Percentiles rank a stretch among this genome's conserved stretches.
Evolutionary conservation across 2,888 invertebrate species (phyloP).

Genomic region (Lymantria dispar): DNA sequence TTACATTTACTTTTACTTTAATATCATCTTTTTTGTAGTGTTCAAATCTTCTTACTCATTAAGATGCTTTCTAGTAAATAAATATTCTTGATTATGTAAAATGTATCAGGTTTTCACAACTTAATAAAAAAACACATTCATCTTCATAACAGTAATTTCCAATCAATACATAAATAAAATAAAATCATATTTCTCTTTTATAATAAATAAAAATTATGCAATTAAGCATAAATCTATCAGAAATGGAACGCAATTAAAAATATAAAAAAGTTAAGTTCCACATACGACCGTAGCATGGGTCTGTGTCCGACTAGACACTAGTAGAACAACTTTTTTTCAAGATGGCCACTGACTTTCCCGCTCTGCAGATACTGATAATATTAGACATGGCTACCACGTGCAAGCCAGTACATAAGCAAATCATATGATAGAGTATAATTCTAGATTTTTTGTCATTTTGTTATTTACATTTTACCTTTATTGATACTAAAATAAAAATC

Average conservation of each 20-base stretch:
- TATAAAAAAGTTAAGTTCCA: constrained; percentile 29
- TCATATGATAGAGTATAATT: constrained; percentile 31
- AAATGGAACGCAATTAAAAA: constrained; percentile 39
- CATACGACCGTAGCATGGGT: constrained; percentile 16
- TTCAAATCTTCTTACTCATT: neutral
- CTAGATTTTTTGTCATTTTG: constrained; percentile 14
- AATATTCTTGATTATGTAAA: neutral
- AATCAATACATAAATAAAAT: constrained; percentile 23
- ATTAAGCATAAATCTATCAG: constrained; percentile 32
- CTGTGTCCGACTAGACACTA: constrained; percentile 39
- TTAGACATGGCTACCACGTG: constrained; percentile 58
- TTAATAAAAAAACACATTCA: constrained; percentile 17
- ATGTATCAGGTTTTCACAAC: constrained; percentile 5
- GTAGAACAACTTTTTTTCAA: constrained; percentile 63
- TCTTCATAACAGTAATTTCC: constrained; percentile 15
- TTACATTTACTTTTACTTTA: no score
- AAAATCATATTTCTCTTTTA: constrained; percentile 18
- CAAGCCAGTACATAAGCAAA: constrained; percentile 41
- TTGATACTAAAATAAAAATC: no score
- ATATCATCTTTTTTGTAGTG: no score
- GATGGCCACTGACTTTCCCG: constrained; percentile 62
- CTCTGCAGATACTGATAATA: constrained; percentile 54
- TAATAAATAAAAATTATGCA: constrained; percentile 21
- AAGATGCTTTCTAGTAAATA: neutral
- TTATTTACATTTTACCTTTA: neutral